Evolutionary conservation across 2,113 vertebrate genomes (phyloP).

Genomic region (Phalacrocorax pelagicus): DNA sequence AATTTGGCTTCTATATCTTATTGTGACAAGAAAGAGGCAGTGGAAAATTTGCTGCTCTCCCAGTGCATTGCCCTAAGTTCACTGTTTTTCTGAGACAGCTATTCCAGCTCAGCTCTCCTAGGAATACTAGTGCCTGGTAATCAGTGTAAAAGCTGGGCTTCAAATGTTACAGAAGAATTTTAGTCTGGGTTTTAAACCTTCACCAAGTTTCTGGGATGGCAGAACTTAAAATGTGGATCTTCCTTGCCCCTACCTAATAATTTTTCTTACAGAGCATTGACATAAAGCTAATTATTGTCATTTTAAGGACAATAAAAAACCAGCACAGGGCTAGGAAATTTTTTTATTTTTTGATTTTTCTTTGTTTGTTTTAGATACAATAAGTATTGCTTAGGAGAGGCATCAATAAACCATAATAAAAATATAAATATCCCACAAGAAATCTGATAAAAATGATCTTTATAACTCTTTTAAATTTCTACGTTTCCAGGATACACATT

Average conservation of each 20-base stretch:
- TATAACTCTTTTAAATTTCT: background rate
- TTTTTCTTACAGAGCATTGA: background rate
- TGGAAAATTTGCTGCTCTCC: background rate
- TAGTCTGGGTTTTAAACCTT: background rate
- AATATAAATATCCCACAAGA: background rate
- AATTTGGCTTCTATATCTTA: background rate
- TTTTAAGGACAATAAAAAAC: background rate
- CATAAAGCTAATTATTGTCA: background rate
- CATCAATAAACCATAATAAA: background rate
- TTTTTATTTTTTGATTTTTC: background rate
- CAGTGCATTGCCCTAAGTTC: background rate
- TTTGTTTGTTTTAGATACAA: background rate
- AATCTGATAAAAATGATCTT: background rate
- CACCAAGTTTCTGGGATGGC: background rate
- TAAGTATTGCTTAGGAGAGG: background rate
- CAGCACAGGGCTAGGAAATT: rapidly evolving
- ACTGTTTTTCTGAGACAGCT: background rate
- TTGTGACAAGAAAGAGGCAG: background rate
- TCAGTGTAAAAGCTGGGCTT: background rate
- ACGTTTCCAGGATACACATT: background rate
- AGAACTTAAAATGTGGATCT: background rate
- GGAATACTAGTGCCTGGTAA: background rate
- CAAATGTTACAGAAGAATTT: background rate
- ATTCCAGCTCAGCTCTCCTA: background rate
- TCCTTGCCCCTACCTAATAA: background rate